Percentiles rank a stretch among this genome's conserved stretches.
phyloP scores from a whole-genome alignment of 2,797 vertebrate genomes.

The Gobionotothen gibberifrons region DNA sequence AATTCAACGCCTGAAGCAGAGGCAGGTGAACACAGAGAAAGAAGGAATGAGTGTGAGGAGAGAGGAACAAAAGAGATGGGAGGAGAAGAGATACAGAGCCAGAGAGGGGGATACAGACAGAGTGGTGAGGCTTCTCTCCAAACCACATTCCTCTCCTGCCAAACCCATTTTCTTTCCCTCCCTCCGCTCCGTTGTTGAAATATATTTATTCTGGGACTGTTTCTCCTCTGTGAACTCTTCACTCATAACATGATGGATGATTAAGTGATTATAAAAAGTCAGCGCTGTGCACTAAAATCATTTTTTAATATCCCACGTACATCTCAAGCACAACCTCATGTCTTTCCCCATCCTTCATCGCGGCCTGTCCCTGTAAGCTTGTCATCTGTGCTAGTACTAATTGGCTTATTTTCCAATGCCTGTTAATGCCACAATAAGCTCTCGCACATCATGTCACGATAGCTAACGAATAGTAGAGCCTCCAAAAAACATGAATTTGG shows the following conservation, averaged over 20 bases:
- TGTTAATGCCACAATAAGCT: constrained; percentile 13
- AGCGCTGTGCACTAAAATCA: constrained; percentile 43
- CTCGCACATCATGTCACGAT: not conserved
- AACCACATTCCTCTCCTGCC: constrained; percentile 66
- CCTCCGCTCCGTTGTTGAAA: constrained; percentile 37
- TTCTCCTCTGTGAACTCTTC: constrained; percentile 63
- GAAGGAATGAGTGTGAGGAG: constrained; percentile 11
- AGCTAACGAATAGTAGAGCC: not conserved
- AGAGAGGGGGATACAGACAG: constrained; percentile 6
- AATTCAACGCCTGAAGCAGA: constrained; percentile 60
- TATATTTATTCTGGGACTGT: constrained; percentile 53
- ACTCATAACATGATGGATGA: constrained; percentile 66
- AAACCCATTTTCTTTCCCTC: constrained; percentile 44
- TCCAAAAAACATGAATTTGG: not conserved
- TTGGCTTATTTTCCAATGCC: constrained; percentile 14
- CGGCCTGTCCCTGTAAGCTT: constrained; percentile 3
- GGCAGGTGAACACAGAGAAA: constrained; percentile 41
- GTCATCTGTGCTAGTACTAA: constrained; percentile 11
- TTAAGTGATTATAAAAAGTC: constrained; percentile 44
- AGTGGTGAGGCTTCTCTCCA: constrained; percentile 49
- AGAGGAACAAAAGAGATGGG: constrained; percentile 34
- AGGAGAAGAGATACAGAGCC: constrained; percentile 17
- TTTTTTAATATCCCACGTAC: constrained; percentile 45
- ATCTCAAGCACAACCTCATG: constrained; percentile 28
- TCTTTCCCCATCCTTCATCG: constrained; percentile 13